A percentile compares a stretch with the other conserved stretches of the same genome.
phyloP scores from a whole-genome alignment of 2,797 vertebrate genomes.

The Peromyscus nudipes region DNA sequence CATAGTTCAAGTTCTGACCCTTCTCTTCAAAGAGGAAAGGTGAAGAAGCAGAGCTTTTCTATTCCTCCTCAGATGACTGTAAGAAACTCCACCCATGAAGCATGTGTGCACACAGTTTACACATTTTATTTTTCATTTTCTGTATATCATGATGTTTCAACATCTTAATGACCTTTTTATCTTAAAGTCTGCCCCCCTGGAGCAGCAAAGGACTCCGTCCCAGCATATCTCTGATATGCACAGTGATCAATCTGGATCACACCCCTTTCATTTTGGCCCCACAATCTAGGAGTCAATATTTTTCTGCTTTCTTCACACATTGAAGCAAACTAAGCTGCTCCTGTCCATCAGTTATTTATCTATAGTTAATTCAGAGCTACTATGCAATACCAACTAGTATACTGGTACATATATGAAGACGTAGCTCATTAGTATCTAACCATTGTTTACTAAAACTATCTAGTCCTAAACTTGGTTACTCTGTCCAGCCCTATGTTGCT shows the following conservation, averaged over 20 bases:
- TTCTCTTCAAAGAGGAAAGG: constrained; percentile 81
- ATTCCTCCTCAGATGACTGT: constrained; percentile 62
- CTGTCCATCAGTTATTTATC: background rate
- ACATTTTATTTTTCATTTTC: background rate
- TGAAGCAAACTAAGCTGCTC: background rate
- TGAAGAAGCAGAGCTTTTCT: constrained; percentile 71
- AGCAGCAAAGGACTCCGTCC: background rate
- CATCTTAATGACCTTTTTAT: background rate
- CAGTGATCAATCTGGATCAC: background rate
- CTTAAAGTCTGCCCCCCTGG: background rate
- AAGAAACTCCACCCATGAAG: background rate
- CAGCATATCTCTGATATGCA: background rate
- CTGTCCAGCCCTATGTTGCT: background rate
- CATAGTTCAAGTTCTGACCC: constrained; percentile 73
- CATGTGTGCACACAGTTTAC: background rate
- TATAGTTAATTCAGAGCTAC: background rate
- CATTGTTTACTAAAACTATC: background rate
- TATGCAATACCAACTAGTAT: background rate
- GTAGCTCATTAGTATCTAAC: background rate
- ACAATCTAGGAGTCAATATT: background rate
- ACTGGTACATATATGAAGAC: background rate
- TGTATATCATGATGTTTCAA: background rate
- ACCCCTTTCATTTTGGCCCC: background rate
- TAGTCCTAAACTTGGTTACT: background rate
- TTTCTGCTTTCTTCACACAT: background rate